These are phyloP conservation scores for Hippoglossus hippoglossus DNA, from an alignment of 2,797 vertebrate genomes.

Conservation along the genomic window DNA sequence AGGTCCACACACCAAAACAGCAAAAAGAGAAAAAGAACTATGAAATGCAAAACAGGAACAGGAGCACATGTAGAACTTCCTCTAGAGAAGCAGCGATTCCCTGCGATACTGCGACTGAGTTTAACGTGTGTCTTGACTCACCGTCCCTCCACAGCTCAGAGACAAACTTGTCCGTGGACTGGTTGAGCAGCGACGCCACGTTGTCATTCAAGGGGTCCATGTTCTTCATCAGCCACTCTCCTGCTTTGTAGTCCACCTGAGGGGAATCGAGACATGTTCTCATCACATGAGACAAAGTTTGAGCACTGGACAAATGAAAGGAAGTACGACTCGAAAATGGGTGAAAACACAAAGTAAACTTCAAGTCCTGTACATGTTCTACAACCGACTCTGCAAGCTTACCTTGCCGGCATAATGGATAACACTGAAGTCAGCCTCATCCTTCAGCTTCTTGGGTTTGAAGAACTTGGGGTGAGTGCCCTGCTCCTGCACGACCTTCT, in stretches of 20 bases:
- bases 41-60: conserved; percentile 58
- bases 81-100: conserved; percentile 5
- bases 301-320: background rate
- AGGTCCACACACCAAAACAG: conserved; percentile 67
- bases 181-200: conserved; percentile 93
- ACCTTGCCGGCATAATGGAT: conserved; percentile 99
- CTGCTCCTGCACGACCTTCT: conserved; percentile 96
- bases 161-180: conserved; percentile 96
- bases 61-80: background rate
- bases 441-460: conserved; percentile 96
- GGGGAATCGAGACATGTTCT: background rate
- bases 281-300: background rate
- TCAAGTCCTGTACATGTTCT: too few species aligned
- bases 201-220: conserved; percentile 99
- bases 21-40: conserved; percentile 56
- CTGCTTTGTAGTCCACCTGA: conserved; percentile 98
- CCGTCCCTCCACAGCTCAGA: conserved; percentile 97
- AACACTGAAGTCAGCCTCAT: conserved; percentile 97
- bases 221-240: conserved; percentile 99
- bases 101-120: background rate
- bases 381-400: conserved; percentile 16
- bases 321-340: background rate
- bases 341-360: background rate
- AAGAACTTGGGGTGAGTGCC: conserved; percentile 97
- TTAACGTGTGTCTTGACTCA: conserved; percentile 75